Conservation (phyloP, 2,113 vertebrate species). For the Pogonocichla stellata region DNA sequence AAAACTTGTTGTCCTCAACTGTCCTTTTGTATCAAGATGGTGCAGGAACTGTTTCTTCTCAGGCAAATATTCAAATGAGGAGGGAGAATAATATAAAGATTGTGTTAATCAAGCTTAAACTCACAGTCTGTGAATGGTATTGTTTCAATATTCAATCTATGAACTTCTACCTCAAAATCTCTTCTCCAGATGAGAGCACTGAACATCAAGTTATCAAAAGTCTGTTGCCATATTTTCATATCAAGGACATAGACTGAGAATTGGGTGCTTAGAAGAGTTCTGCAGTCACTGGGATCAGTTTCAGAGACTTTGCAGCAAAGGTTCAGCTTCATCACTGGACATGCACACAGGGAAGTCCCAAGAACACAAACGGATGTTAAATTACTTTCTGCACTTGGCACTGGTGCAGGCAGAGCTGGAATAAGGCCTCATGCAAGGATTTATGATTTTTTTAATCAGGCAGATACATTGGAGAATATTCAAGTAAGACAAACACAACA, state of each 20-base stretch:
- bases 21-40: not conserved
- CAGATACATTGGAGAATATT: not conserved
- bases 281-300: not conserved
- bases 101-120: not conserved
- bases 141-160: not conserved
- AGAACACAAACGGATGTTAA: not conserved
- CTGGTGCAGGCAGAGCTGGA: not conserved
- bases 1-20: not conserved
- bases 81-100: not conserved
- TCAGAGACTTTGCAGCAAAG: not conserved
- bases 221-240: not conserved
- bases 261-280: not conserved
- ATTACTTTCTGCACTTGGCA: not conserved
- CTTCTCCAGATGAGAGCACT: not conserved
- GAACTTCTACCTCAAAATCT: not conserved
- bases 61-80: not conserved
- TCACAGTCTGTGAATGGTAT: not conserved
- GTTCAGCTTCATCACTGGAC: not conserved
- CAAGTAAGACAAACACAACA: not conserved
- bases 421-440: not conserved
- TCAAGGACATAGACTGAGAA: not conserved
- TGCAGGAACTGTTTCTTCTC: slow-evolving; percentile 13
- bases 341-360: not conserved
- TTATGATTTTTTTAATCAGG: not conserved
- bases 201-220: not conserved